phyloP scores from a whole-genome alignment of 1,140 invertebrate species.

The Musca domestica region DNA sequence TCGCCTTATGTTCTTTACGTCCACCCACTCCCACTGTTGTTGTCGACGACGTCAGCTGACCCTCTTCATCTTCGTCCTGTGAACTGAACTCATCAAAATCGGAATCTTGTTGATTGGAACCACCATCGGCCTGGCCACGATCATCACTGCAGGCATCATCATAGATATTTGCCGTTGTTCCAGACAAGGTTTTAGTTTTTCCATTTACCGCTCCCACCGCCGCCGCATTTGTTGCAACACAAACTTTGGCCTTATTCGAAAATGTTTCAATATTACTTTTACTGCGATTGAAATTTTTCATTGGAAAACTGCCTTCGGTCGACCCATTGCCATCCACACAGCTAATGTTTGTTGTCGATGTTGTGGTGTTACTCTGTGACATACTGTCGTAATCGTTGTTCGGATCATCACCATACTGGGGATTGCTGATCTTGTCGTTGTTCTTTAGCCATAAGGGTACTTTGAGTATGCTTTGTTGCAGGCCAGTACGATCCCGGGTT shows the following conservation, averaged over 20 bases:
- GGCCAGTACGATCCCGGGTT: constrained; percentile 83
- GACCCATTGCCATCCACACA: constrained; percentile 1
- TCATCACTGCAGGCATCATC: constrained; percentile 61
- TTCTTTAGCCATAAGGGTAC: constrained; percentile 76
- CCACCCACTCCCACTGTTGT: not conserved
- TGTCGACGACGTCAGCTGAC: not conserved
- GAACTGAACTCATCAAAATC: constrained; percentile 79
- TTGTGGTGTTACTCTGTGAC: constrained; percentile 38
- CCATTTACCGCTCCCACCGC: constrained; percentile 28
- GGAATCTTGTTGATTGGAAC: constrained; percentile 77
- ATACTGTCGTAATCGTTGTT: constrained; percentile 35
- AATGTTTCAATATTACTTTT: constrained; percentile 51
- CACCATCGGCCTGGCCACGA: constrained; percentile 77
- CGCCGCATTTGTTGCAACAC: not conserved
- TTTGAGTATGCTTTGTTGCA: constrained; percentile 83
- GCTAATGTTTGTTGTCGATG: constrained; percentile 21
- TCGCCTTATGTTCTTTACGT: constrained; percentile 25
- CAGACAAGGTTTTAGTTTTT: constrained; percentile 48
- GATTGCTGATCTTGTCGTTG: constrained; percentile 57
- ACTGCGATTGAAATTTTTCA: constrained; percentile 45
- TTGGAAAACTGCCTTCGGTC: constrained; percentile 10
- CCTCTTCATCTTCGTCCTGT: constrained; percentile 58
- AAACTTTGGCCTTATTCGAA: constrained; percentile 24
- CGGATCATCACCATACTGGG: constrained; percentile 39
- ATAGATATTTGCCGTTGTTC: constrained; percentile 22